Percentiles rank a stretch among this genome's conserved stretches.
Conservation (phyloP, 2,888 invertebrate genomes). For the Ophonus ardosiacus region DNA sequence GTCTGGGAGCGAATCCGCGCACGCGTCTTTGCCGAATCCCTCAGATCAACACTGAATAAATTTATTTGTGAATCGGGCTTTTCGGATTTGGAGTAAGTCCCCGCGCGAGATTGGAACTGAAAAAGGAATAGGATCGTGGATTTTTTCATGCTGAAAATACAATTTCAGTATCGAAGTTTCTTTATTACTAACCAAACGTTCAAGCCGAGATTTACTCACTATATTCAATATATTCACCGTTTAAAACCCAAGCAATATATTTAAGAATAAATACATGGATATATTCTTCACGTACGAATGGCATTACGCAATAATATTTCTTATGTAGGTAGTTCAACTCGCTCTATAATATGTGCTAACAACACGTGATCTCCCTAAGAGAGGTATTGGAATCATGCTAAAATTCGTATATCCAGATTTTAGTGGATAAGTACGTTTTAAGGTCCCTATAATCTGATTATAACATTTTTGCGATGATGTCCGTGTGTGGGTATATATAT, state of each 20-base stretch:
- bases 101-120: conserved; percentile 60
- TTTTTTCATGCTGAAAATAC: conserved; percentile 61
- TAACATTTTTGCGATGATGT: too few relatives aligned
- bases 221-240: background rate
- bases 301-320: too few relatives aligned
- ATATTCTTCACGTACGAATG: too few relatives aligned
- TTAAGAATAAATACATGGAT: background rate
- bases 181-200: conserved; percentile 52
- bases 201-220: background rate
- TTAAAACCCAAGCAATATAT: background rate
- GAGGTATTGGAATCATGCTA: too few relatives aligned
- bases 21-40: conserved; percentile 49
- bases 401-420: too few relatives aligned
- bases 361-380: too few relatives aligned
- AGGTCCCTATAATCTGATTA: too few relatives aligned
- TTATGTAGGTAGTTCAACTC: too few relatives aligned
- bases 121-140: conserved; percentile 58
- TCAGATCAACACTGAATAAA: conserved; percentile 63
- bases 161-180: conserved; percentile 60
- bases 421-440: too few relatives aligned
- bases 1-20: conserved; percentile 3
- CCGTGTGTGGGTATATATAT: too few relatives aligned
- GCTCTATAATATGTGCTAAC: too few relatives aligned
- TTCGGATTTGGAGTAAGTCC: conserved; percentile 60
- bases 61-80: conserved; percentile 64